Evolutionary conservation across 1,140 invertebrate species (phyloP).

Genomic region (Drosophila elegans): DNA sequence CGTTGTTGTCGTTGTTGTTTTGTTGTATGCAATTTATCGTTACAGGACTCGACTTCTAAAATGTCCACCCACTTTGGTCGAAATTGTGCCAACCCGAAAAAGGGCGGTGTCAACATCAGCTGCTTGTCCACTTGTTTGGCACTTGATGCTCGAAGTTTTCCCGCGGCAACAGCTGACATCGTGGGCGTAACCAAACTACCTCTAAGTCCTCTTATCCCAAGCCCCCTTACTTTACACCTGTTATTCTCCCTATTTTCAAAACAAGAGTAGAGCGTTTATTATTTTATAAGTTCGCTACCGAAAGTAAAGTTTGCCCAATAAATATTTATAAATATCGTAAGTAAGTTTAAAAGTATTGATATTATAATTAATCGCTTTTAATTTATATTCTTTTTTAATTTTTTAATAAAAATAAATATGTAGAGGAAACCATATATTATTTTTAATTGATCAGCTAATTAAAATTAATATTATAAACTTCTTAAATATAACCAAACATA

Average conservation of each 20-base stretch:
- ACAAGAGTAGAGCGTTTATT: neutral
- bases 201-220: neutral
- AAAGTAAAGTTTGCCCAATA: slow-evolving; percentile 56
- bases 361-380: neutral
- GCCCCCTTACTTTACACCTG: neutral
- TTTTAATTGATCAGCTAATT: too few relatives aligned
- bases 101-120: slow-evolving; percentile 68
- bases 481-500: too few relatives aligned
- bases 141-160: slow-evolving; percentile 76
- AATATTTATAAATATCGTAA: slow-evolving; percentile 70
- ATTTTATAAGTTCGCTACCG: slow-evolving; percentile 38
- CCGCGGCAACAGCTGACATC: slow-evolving; percentile 58
- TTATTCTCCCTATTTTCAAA: neutral
- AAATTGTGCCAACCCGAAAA: slow-evolving; percentile 2
- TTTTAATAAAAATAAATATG: too few relatives aligned
- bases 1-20: slow-evolving; percentile 7
- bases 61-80: slow-evolving; percentile 21
- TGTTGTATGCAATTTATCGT: slow-evolving; percentile 65
- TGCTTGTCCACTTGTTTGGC: slow-evolving; percentile 74
- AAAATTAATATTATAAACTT: too few relatives aligned
- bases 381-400: neutral
- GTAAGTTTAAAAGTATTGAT: slow-evolving; percentile 24
- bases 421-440: too few relatives aligned
- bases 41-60: slow-evolving; percentile 58
- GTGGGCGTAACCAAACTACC: slow-evolving; percentile 13